These are phyloP conservation scores for Hedya salicella DNA, from an alignment of 2,888 invertebrate genomes.

Conservation along the genomic window DNA sequence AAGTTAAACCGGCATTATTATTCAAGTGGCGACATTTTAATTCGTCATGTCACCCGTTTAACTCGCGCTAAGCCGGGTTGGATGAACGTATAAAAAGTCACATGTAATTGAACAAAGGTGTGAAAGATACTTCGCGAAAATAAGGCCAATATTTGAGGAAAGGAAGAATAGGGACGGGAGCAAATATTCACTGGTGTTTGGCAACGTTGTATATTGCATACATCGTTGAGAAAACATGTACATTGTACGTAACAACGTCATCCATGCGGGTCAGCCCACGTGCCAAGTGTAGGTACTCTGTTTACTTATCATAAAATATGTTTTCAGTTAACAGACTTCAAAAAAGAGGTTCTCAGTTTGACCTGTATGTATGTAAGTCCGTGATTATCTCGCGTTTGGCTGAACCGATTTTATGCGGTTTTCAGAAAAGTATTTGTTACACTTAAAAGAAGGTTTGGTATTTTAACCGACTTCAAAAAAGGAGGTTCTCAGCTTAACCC, in stretches of 20 bases:
- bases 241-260: neutral
- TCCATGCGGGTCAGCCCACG: too few relatives aligned
- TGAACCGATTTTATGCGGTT: too few relatives aligned
- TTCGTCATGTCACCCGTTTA: constrained; percentile 54
- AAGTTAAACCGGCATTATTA: constrained; percentile 34
- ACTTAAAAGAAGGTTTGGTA: too few relatives aligned
- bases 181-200: constrained; percentile 37
- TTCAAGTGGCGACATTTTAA: constrained; percentile 45
- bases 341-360: too few relatives aligned
- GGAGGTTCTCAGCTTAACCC: too few relatives aligned
- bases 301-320: too few relatives aligned
- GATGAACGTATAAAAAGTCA: constrained; percentile 57
- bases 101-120: constrained; percentile 56
- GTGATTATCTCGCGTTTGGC: too few relatives aligned
- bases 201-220: constrained; percentile 14
- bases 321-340: too few relatives aligned
- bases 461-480: too few relatives aligned
- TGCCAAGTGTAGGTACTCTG: too few relatives aligned
- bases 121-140: constrained; percentile 52
- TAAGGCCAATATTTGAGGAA: constrained; percentile 53
- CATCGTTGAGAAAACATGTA: neutral
- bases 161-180: constrained; percentile 42
- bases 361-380: too few relatives aligned
- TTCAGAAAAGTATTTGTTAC: too few relatives aligned
- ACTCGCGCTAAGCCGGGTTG: constrained; percentile 53